Base-by-base conservation (phyloP, 2,888 invertebrate species). In the Bombyx huttoni region DNA sequence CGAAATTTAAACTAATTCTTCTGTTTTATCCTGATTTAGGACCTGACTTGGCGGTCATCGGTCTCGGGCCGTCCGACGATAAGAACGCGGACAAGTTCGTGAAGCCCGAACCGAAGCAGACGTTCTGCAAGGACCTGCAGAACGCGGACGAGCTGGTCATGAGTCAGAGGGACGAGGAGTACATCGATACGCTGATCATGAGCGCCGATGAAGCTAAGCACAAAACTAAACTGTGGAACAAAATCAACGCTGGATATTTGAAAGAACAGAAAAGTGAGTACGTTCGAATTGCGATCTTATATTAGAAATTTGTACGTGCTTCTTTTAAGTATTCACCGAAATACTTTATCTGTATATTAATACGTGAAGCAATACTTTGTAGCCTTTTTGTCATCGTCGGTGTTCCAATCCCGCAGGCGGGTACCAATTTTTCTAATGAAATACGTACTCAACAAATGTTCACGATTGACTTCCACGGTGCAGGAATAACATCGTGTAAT, bases 171-270 rank as follows among this genome's bases (percentile, higher is more conserved):
- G 96, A 98, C 67, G 99, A 99, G 67, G 93, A 92, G 7, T 98
- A 99, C 86, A 90, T 99, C 49, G 94, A 95, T 69, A 92, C 93
- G 12, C 94, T 98, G 65, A 95, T 98, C 56, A 85, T 86, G 85
- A 68, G 58, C 1, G 94, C 94, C 47, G 91, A 92, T 51, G 99
- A 99, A 78, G 92, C 94, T 0, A 81, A 91, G 50, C 90, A 92
- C 53, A 99, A 99, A 79, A 93, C 94, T 12, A 89, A 89, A 52
- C 81, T 97, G 67, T 99, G 99, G 99, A 93, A 95, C 68, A 91
- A 92, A 67, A 86, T 95, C 1, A 98, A 99, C 78, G 96, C 95
- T 0, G 93, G 93, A 10, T 98, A 96, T 77, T 87, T 99, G 53
- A 91, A 92, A 65, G 94, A 95, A 63, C 93, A 95, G 78, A 94